phyloP scores from a whole-genome alignment of 2,113 vertebrate species.

The Pandion haliaetus region DNA sequence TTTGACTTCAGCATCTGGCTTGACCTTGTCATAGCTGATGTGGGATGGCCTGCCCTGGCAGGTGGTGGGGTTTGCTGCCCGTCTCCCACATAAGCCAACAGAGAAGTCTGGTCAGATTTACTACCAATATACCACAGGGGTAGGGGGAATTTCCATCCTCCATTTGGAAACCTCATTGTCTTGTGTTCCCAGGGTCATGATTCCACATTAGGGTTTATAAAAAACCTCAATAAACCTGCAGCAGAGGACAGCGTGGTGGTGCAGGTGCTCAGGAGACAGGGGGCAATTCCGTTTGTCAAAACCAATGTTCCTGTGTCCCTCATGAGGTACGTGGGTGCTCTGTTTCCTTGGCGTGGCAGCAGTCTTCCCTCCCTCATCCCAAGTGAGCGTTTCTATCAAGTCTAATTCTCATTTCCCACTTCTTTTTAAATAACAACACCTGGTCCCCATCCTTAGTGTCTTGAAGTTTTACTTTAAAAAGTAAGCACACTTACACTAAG shows the following conservation, averaged over 20 bases:
- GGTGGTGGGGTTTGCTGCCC: neutral
- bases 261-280: conserved; percentile 88
- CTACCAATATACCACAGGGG: accelerated
- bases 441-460: neutral
- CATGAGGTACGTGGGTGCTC: conserved; percentile 73
- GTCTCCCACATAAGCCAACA: neutral
- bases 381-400: neutral
- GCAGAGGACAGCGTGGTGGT: conserved; percentile 83
- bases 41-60: neutral
- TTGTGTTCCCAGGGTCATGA: conserved; percentile 76
- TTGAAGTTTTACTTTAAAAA: neutral
- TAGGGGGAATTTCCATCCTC: neutral
- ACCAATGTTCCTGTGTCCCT: conserved; percentile 90
- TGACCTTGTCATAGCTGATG: neutral
- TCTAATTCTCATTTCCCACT: neutral
- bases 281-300: conserved; percentile 91
- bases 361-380: neutral
- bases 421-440: neutral
- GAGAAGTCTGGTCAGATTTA: neutral
- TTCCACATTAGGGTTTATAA: conserved; percentile 77
- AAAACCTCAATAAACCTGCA: conserved; percentile 71
- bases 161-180: neutral
- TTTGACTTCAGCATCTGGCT: neutral
- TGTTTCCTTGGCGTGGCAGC: accelerated
- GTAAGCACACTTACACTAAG: neutral